Evolutionary conservation across 2,888 invertebrate species (phyloP).

Genomic region (Tinea pellionella): DNA sequence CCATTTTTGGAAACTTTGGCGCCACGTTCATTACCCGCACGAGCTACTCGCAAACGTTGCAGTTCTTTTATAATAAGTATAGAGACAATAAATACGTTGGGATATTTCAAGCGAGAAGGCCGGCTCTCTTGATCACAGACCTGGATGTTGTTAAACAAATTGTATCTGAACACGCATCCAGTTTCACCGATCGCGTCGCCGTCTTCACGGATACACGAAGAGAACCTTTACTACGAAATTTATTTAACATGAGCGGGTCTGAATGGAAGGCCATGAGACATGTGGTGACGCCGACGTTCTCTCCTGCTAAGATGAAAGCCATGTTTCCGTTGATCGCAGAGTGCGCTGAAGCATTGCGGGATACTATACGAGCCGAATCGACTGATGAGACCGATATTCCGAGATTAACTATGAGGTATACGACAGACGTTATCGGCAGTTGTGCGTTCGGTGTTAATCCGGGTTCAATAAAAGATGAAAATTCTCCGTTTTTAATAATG

Average conservation of each 20-base stretch:
- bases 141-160: constrained; percentile 48
- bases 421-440: constrained; percentile 59
- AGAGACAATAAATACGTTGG: constrained; percentile 48
- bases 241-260: constrained; percentile 57
- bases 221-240: constrained; percentile 54
- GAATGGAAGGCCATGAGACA: constrained; percentile 61
- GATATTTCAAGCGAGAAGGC: constrained; percentile 57
- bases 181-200: constrained; percentile 52
- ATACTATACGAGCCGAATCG: constrained; percentile 31
- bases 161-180: constrained; percentile 43
- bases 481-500: constrained; percentile 57
- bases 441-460: constrained; percentile 60
- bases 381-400: constrained; percentile 36
- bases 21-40: constrained; percentile 47
- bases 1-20: constrained; percentile 62
- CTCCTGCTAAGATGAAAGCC: constrained; percentile 61
- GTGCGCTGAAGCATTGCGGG: constrained; percentile 43
- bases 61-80: constrained; percentile 46
- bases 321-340: constrained; percentile 59
- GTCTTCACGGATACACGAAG: constrained; percentile 51
- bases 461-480: constrained; percentile 42
- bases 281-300: constrained; percentile 58
- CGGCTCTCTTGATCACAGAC: constrained; percentile 52
- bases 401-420: constrained; percentile 47
- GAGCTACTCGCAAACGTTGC: constrained; percentile 51